Percentiles rank a stretch among this genome's conserved stretches.
These are phyloP conservation scores for Drosophila elegans DNA, from an alignment of 1,140 invertebrate species.

Conservation along the genomic window DNA sequence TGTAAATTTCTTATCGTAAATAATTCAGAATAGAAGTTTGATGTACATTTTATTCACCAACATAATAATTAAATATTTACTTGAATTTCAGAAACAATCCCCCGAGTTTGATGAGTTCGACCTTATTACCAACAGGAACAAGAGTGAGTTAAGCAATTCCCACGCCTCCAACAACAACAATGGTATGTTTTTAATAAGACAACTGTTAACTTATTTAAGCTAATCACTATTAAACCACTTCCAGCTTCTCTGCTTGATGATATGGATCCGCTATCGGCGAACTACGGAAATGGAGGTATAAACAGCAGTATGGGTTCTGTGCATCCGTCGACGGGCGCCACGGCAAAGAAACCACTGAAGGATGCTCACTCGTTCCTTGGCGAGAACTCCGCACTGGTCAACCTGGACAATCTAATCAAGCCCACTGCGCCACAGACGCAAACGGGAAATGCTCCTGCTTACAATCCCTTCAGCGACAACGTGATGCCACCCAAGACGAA, in stretches of 20 bases:
- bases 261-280: constrained; percentile 77
- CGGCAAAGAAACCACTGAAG: constrained; percentile 88
- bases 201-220: neutral
- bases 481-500: constrained; percentile 84
- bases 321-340: constrained; percentile 73
- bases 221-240: neutral
- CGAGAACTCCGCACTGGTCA: constrained; percentile 96
- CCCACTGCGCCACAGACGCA: constrained; percentile 82
- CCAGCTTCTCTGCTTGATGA: constrained; percentile 81
- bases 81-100: constrained; percentile 75
- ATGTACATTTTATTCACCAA: no score
- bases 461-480: constrained; percentile 84
- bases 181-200: constrained; percentile 44
- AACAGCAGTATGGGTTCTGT: constrained; percentile 44
- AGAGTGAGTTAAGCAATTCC: constrained; percentile 81
- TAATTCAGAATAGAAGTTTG: no score
- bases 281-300: constrained; percentile 59
- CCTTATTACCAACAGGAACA: constrained; percentile 89
- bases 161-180: constrained; percentile 84
- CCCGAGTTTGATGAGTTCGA: constrained; percentile 93
- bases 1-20: no score
- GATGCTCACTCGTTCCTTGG: constrained; percentile 97
- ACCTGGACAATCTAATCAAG: constrained; percentile 97
- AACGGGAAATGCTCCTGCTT: constrained; percentile 65
- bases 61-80: neutral